Conservation (phyloP, 2,113 vertebrate genomes). For the Tetrax tetrax region DNA sequence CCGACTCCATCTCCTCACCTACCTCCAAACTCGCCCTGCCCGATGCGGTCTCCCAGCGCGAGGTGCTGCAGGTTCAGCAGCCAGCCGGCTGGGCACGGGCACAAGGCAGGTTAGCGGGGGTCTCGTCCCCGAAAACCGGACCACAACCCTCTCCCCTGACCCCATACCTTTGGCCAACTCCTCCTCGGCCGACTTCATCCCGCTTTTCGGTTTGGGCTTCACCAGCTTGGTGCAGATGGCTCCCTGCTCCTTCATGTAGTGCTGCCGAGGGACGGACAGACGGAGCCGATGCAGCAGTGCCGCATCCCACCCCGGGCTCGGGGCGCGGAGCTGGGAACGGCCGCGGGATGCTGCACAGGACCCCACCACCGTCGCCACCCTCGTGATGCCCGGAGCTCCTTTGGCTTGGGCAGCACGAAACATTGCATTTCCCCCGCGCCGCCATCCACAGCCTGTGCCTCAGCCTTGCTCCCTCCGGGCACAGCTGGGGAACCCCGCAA, state of each 20-base stretch:
- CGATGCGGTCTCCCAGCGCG: slow-evolving; percentile 80
- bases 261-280: slow-evolving; percentile 69
- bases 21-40: slow-evolving; percentile 93
- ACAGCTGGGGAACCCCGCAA: background rate
- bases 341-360: accelerated
- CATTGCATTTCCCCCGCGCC: accelerated
- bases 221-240: slow-evolving; percentile 85
- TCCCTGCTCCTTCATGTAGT: slow-evolving; percentile 86
- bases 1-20: slow-evolving; percentile 4
- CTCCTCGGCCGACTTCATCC: slow-evolving; percentile 84
- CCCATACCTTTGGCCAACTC: slow-evolving; percentile 86
- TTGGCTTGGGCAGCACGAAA: accelerated
- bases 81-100: slow-evolving; percentile 81
- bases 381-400: accelerated
- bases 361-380: accelerated
- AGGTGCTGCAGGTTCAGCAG: slow-evolving; percentile 85
- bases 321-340: background rate
- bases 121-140: background rate
- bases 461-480: background rate
- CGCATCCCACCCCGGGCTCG: accelerated
- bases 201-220: slow-evolving; percentile 87
- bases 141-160: background rate
- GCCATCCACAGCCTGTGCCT: accelerated
- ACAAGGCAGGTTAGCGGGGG: background rate
- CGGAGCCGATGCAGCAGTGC: accelerated